Evolutionary conservation across 2,888 invertebrate species (phyloP), one percentile per base, ranked within the genome.

Genomic region (Cosmia pyralina): DNA sequence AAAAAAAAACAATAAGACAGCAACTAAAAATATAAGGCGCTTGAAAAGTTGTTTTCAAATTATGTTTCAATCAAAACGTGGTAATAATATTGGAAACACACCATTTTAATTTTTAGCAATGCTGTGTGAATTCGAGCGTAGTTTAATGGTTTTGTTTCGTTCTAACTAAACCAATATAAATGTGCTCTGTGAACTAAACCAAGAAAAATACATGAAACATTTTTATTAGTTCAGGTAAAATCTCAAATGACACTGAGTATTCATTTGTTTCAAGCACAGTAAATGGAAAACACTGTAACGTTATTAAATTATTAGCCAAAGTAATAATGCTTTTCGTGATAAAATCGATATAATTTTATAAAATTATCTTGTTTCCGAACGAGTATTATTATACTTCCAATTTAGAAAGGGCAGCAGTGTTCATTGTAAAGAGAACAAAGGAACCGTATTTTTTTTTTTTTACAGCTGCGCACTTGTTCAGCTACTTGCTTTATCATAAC

Each of bases 401-500:
- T 15, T 46, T 48, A 53, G 4, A 46, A 53, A 22, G 60, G 11
- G 10, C 19, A 64, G 44, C 34, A 15, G 15, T 13, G 11, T 41
- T 28, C 41, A 52, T n/a, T n/a, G 41, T 34, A 10, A 3, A n/a
- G 1, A 1, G 15, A 34, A 53, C 10, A 4, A 48, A 52, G 41
- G 6, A n/a, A 62, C 0, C 50, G 44, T 53, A 41, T 69, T 75
- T 75, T 78, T 28, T 34, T 60, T 76, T 77, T 72, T 53, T 41
- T 52, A 65, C 63, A 75, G 67, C 57, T 78, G 75, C 77, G 82
- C 76, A 82, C 77, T 81, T 83, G 77, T 75, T 71, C 67, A 76
- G 62, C 65, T 70, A 46, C 55, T 52, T 62, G 28, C 19, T 66
- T 0, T 73, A 72, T 77, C 81, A 81, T 77, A 84, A 84, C 86